These are phyloP conservation scores for Anagyrus pseudococci DNA, from an alignment of 2,888 invertebrate genomes.

Conservation along the genomic window DNA sequence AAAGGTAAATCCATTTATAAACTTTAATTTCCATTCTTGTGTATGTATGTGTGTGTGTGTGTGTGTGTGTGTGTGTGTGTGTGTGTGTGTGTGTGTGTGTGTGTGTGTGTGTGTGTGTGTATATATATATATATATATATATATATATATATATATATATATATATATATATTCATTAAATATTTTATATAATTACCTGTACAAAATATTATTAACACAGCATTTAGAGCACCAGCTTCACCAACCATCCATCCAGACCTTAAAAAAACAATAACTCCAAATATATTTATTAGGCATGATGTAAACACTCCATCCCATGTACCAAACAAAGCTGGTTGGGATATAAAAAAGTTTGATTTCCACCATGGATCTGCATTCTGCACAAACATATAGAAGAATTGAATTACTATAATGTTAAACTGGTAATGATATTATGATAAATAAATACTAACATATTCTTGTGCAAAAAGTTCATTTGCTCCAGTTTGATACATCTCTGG, in stretches of 20 bases:
- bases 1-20: slow-evolving; percentile 59
- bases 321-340: slow-evolving; percentile 94
- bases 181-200: slow-evolving; percentile 67
- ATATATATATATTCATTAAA: slow-evolving; percentile 16
- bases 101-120: too few relatives aligned
- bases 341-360: slow-evolving; percentile 96
- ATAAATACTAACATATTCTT: slow-evolving; percentile 76
- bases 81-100: too few relatives aligned
- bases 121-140: neutral
- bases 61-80: too few relatives aligned
- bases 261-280: slow-evolving; percentile 96
- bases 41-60: too few relatives aligned
- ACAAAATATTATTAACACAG: slow-evolving; percentile 79
- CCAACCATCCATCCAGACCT: slow-evolving; percentile 98
- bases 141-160: slow-evolving; percentile 4
- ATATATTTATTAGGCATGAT: slow-evolving; percentile 95
- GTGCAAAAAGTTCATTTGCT: slow-evolving; percentile 89
- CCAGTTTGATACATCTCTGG: slow-evolving; percentile 85
- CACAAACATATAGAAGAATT: too few relatives aligned
- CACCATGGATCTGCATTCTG: slow-evolving; percentile 90
- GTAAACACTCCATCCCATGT: slow-evolving; percentile 99
- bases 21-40: too few relatives aligned
- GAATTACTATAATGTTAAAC: neutral
- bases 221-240: slow-evolving; percentile 83
- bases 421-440: neutral